phyloP scores from a whole-genome alignment of 2,113 vertebrate genomes.

The Plotosus lineatus region DNA sequence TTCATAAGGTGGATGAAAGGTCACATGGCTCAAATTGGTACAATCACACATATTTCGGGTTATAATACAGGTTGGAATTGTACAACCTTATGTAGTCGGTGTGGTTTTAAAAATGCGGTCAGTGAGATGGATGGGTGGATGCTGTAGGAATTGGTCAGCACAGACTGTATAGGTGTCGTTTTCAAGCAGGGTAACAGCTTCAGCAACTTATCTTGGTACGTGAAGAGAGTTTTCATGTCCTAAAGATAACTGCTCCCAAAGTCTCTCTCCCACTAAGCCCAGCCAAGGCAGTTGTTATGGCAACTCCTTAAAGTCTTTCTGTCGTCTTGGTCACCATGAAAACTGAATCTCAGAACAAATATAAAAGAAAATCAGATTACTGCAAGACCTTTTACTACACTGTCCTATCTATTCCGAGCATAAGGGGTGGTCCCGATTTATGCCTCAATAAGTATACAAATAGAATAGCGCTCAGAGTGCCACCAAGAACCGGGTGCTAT shows the following conservation, averaged over 20 bases:
- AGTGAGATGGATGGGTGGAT: not conserved
- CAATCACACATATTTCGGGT: not conserved
- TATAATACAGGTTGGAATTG: not conserved
- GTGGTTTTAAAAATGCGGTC: not conserved
- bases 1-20: too few relatives aligned
- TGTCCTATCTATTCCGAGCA: too few relatives aligned
- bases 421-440: not conserved
- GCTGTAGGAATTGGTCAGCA: not conserved
- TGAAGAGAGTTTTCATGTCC: not conserved
- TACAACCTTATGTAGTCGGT: not conserved
- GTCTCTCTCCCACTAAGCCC: not conserved
- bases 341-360: not conserved
- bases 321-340: not conserved
- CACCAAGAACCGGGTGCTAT: not conserved
- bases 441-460: not conserved
- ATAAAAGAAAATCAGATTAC: constrained; percentile 8
- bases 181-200: not conserved
- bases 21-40: not conserved
- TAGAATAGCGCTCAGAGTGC: not conserved
- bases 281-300: constrained; percentile 19
- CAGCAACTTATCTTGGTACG: not conserved
- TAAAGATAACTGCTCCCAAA: not conserved
- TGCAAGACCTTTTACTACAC: not conserved
- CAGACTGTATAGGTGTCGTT: not conserved
- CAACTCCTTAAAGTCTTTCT: constrained; percentile 10